These are phyloP conservation scores for Lagopus muta DNA, from an alignment of 2,113 vertebrate species.

Conservation along the genomic window DNA sequence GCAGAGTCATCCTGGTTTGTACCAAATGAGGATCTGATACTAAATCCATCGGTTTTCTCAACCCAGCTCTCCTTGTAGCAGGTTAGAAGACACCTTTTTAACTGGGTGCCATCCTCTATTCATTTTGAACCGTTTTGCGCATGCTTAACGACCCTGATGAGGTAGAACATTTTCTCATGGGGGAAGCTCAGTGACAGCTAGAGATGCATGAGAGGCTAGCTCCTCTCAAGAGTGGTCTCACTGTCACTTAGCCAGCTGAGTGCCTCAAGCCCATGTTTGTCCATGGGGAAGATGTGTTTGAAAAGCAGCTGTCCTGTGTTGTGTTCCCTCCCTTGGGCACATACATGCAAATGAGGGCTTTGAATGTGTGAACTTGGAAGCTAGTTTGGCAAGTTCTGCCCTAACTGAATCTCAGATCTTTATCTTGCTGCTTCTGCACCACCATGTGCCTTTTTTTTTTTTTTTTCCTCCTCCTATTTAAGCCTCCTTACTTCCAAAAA, in stretches of 20 bases:
- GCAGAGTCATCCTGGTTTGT: not conserved
- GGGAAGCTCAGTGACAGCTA: not conserved
- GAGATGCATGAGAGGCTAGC: not conserved
- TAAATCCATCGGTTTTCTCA: not conserved
- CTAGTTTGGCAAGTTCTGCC: slow-evolving; percentile 15
- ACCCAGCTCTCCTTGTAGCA: not conserved
- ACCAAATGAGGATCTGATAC: not conserved
- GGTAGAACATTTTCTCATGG: not conserved
- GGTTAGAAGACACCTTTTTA: not conserved
- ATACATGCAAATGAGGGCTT: not conserved
- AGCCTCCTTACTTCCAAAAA: slow-evolving; percentile 86
- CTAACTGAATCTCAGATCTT: slow-evolving; percentile 47
- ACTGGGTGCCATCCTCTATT: not conserved
- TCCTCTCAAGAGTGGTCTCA: not conserved
- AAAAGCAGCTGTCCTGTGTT: not conserved
- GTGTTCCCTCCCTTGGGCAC: not conserved
- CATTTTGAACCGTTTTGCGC: not conserved
- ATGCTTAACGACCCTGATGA: not conserved
- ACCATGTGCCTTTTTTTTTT: not conserved
- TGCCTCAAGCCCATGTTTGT: not conserved
- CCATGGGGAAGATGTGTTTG: not conserved
- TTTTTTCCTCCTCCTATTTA: slow-evolving; percentile 70
- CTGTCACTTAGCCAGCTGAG: not conserved
- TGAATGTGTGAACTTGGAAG: slow-evolving; percentile 15
- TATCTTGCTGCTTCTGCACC: slow-evolving; percentile 26